These are phyloP conservation scores for Magallana gigas DNA, from an alignment of 1,140 invertebrate species.

Conservation along the genomic window DNA sequence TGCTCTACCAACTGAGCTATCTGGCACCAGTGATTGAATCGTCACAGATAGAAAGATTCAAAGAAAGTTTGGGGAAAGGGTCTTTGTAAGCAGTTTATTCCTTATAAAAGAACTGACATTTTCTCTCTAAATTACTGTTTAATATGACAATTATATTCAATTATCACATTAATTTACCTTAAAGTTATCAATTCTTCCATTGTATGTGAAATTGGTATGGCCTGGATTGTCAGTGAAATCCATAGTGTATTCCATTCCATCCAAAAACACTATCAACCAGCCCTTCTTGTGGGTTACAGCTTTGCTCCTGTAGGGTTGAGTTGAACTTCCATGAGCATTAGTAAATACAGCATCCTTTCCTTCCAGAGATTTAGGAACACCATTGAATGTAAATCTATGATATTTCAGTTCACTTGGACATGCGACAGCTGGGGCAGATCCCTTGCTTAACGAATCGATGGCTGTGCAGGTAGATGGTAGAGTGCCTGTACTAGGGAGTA, in stretches of 20 bases:
- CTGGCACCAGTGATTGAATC: too few relatives aligned
- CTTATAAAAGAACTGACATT: too few relatives aligned
- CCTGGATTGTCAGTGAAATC: slow-evolving; percentile 65
- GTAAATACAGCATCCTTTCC: slow-evolving; percentile 65
- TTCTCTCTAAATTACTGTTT: too few relatives aligned
- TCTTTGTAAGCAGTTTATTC: too few relatives aligned
- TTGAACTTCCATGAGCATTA: slow-evolving; percentile 62
- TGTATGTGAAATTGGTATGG: slow-evolving; percentile 71
- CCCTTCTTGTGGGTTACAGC: slow-evolving; percentile 68
- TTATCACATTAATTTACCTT: not conserved
- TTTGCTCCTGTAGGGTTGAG: slow-evolving; percentile 60
- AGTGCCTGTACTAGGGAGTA: slow-evolving; percentile 59
- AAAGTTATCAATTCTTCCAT: slow-evolving; percentile 44
- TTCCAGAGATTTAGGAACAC: slow-evolving; percentile 64
- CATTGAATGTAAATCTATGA: slow-evolving; percentile 72
- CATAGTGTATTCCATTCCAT: slow-evolving; percentile 59
- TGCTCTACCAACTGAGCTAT: too few relatives aligned
- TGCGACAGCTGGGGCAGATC: slow-evolving; percentile 52
- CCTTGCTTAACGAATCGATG: slow-evolving; percentile 34
- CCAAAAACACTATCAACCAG: slow-evolving; percentile 65
- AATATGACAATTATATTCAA: too few relatives aligned
- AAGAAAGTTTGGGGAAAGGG: too few relatives aligned
- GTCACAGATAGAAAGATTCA: too few relatives aligned
- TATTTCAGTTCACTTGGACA: slow-evolving; percentile 66
- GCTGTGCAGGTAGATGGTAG: slow-evolving; percentile 56